phyloP scores from a whole-genome alignment of 2,113 vertebrate genomes.

The Triplophysa siluroides region DNA sequence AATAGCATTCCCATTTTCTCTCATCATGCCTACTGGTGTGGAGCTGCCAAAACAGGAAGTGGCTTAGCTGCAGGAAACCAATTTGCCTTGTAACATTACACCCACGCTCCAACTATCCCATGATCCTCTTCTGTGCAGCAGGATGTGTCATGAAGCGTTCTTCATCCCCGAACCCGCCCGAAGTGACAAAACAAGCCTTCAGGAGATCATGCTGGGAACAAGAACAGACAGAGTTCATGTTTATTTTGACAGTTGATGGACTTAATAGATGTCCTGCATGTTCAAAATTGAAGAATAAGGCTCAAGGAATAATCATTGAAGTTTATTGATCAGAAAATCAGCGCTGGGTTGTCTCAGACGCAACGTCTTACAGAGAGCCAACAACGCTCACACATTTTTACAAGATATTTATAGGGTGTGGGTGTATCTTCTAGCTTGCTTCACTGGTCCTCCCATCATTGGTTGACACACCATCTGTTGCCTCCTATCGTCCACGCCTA shows the following conservation, averaged over 20 bases:
- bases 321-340: too few relatives aligned
- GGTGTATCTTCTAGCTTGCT: too few relatives aligned
- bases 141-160: neutral
- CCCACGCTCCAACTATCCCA: neutral
- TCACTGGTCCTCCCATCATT: too few relatives aligned
- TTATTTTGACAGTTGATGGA: neutral
- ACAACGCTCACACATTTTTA: too few relatives aligned
- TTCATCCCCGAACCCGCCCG: neutral
- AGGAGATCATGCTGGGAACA: constrained; percentile 31
- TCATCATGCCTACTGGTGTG: neutral
- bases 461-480: too few relatives aligned
- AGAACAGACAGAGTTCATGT: neutral
- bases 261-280: too few relatives aligned
- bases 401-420: too few relatives aligned
- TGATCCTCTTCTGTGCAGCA: constrained; percentile 17
- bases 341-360: too few relatives aligned
- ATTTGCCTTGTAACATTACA: constrained; percentile 34
- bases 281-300: too few relatives aligned
- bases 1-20: constrained; percentile 1
- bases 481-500: too few relatives aligned
- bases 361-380: too few relatives aligned
- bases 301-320: too few relatives aligned
- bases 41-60: constrained; percentile 24
- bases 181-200: constrained; percentile 1
- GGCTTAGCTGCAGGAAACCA: neutral